These are phyloP conservation scores for Deroplatys truncata DNA, from an alignment of 2,888 invertebrate species.

Conservation along the genomic window DNA sequence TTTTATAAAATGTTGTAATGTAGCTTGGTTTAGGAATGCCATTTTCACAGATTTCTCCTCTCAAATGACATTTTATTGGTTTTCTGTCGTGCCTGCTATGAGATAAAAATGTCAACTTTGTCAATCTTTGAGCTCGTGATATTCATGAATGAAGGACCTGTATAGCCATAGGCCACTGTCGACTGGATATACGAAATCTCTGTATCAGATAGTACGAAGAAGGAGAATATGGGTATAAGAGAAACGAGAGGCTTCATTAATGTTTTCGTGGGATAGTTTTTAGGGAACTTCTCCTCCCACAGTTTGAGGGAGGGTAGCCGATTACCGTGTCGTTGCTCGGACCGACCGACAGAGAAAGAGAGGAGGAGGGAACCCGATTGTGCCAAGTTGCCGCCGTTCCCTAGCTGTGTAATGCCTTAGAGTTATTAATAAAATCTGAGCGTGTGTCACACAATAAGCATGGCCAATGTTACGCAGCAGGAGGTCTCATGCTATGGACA, in stretches of 20 bases:
- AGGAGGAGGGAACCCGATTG: neutral
- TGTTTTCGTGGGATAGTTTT: neutral
- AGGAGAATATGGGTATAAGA: neutral
- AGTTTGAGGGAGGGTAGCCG: neutral
- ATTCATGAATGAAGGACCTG: too few relatives aligned
- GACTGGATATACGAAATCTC: too few relatives aligned
- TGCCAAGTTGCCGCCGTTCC: neutral
- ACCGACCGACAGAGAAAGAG: neutral
- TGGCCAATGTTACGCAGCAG: conserved; percentile 6
- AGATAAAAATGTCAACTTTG: too few relatives aligned
- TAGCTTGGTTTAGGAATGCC: too few relatives aligned
- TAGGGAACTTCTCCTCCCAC: neutral
- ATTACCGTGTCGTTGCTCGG: neutral
- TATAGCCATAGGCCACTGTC: too few relatives aligned
- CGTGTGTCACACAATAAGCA: conserved; percentile 3
- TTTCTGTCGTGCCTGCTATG: too few relatives aligned
- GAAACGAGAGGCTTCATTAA: neutral
- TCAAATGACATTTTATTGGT: too few relatives aligned
- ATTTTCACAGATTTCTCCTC: too few relatives aligned
- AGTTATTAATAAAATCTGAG: conserved; percentile 21
- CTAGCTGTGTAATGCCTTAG: neutral
- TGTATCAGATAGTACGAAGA: too few relatives aligned
- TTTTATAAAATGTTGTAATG: too few relatives aligned
- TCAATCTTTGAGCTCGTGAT: too few relatives aligned
- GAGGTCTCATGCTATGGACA: neutral